Conservation (phyloP, 2,888 invertebrate genomes). For the Epinotia ramella region DNA sequence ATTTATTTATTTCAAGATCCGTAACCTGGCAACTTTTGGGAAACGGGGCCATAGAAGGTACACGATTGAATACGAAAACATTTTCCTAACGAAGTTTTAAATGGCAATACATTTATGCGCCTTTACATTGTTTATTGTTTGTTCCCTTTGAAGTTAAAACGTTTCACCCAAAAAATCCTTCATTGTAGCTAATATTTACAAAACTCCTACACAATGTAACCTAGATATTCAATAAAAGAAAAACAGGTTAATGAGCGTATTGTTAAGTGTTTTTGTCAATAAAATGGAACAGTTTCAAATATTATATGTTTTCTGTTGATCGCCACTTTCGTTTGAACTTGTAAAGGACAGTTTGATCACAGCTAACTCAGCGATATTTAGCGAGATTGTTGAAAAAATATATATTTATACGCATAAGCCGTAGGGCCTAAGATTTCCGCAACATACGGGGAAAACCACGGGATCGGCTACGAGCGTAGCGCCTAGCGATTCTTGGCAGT, state of each 20-base stretch:
- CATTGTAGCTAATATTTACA: slow-evolving; percentile 1
- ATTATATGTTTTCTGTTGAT: not conserved
- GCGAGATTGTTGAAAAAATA: no score
- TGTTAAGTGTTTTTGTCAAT: not conserved
- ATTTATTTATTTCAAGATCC: not conserved
- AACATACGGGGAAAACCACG: no score
- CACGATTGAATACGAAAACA: slow-evolving; percentile 12
- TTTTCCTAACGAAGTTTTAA: slow-evolving; percentile 15
- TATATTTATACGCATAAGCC: no score
- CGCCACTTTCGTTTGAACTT: no score
- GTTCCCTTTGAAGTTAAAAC: slow-evolving; percentile 20
- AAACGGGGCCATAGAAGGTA: not conserved
- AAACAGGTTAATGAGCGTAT: not conserved
- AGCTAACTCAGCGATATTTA: no score
- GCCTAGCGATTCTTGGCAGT: no score
- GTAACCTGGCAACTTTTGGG: not conserved
- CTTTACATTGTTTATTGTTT: slow-evolving; percentile 22
- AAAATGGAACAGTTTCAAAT: not conserved
- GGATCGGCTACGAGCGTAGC: no score
- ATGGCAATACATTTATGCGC: slow-evolving; percentile 2
- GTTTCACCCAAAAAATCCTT: not conserved
- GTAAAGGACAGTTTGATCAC: no score
- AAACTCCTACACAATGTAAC: slow-evolving; percentile 3
- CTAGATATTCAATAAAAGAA: not conserved
- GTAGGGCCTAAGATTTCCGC: no score